Conservation (phyloP, 2,797 vertebrate genomes). For the Eulemur rubriventer region DNA sequence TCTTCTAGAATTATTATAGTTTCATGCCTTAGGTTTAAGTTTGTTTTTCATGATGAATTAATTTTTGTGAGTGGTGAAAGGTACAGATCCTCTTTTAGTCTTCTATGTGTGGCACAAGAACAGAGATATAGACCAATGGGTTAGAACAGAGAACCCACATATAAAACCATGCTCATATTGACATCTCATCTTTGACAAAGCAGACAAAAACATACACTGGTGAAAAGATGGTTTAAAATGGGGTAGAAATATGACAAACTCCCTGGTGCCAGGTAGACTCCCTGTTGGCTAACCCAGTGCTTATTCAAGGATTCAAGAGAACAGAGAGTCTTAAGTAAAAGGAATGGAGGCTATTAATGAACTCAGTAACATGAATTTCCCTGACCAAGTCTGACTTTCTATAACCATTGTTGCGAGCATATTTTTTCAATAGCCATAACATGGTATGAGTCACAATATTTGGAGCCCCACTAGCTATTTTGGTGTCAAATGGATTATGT, state of each 20-base stretch:
- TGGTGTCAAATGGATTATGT: neutral
- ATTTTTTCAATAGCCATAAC: neutral
- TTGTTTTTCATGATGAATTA: no score
- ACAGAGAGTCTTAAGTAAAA: neutral
- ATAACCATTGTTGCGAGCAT: neutral
- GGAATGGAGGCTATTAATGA: neutral
- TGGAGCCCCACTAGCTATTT: neutral
- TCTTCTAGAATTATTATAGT: no score
- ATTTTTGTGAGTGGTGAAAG: no score
- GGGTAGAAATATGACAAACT: neutral
- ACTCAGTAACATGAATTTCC: neutral
- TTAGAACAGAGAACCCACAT: no score
- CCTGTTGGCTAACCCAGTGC: neutral
- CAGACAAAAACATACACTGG: no score
- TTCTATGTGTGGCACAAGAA: no score
- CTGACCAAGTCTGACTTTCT: neutral
- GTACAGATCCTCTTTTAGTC: no score
- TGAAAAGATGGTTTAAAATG: neutral
- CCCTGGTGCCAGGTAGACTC: no score
- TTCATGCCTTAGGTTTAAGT: no score
- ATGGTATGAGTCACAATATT: neutral
- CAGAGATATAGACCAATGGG: no score
- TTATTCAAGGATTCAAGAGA: neutral
- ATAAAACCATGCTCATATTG: no score
- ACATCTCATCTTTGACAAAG: no score